These are phyloP conservation scores for Arctocebus calabarensis DNA, from an alignment of 2,797 vertebrate genomes.

Conservation along the genomic window DNA sequence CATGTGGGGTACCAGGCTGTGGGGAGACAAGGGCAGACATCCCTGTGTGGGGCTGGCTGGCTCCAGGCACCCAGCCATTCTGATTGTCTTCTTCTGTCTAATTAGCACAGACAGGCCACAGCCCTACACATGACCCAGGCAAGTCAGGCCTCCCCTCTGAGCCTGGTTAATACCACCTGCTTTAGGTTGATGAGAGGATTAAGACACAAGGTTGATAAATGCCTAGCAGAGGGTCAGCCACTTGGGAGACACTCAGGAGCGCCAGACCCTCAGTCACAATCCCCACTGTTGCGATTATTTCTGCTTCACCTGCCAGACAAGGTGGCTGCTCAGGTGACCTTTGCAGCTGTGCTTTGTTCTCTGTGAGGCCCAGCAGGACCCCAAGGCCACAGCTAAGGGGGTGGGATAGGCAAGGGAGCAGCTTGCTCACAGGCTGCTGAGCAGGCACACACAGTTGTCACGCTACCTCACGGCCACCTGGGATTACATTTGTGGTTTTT, in stretches of 20 bases:
- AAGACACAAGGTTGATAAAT: neutral
- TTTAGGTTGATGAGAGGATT: conserved; percentile 28
- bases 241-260: neutral
- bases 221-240: neutral
- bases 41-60: neutral
- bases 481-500: conserved; percentile 44
- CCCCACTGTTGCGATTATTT: neutral
- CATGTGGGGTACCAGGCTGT: neutral
- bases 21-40: neutral
- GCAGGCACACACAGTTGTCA: neutral
- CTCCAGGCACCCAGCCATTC: neutral
- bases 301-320: neutral
- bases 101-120: neutral
- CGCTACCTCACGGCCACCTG: neutral
- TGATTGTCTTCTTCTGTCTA: neutral
- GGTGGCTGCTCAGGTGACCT: neutral
- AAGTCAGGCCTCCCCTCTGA: neutral
- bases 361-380: neutral
- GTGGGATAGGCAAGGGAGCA: neutral
- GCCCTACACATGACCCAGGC: neutral
- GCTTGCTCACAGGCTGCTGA: neutral
- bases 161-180: neutral
- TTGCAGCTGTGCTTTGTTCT: neutral
- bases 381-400: neutral
- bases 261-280: neutral